Base-by-base conservation (phyloP, 2,888 invertebrate genomes). In the Hypolimnas misippus region DNA sequence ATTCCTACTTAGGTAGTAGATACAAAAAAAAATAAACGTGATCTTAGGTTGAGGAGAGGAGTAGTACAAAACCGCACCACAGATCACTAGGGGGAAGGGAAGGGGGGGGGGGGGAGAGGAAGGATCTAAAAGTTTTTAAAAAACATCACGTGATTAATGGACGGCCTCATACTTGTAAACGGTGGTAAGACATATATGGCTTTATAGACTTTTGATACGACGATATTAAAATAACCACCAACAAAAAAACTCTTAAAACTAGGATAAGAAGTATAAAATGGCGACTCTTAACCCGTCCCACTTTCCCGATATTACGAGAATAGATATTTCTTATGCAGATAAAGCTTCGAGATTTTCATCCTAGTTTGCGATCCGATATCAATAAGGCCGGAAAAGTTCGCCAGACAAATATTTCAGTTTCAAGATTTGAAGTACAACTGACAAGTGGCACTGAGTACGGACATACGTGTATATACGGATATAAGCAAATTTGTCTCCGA, bases 271-370 rank as follows among this genome's bases (percentile, higher is more conserved):
- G 14, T 25, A n/a, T 10, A 25, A 19, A 25, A 49, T 25, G 21
- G 10, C 21, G n/a, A 1, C 21, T 6, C 25, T 19, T 2, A 49
- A 25, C 49, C 25, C 17, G 49, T 10, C 14, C 25, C n/a, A 49
- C 25, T 49, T 49, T 10, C 19, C 8, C 49, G 49, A 49, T 49
- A 49, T 49, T 44, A 17, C 49, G 49, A 25, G n/a, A 49, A 14
- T 49, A 49, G 25, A 49, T 25, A 25, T 44, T 44, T 17, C 17
- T 25, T 25, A 49, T 25, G 25, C 25, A 25, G 16, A 21, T 21
- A n/a, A 6, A 49, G 49, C 5, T 49, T 19, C n/a, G n/a, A 49
- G 25, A n/a, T 49, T 25, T n/a, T 6, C 44, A 42, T 42, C 40
- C 7, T 16, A 42, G 17, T 44, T 44, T 17, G 17, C 25, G 25